Conservation (phyloP, 2,113 vertebrate species). For the Dicerorhinus sumatrensis region DNA sequence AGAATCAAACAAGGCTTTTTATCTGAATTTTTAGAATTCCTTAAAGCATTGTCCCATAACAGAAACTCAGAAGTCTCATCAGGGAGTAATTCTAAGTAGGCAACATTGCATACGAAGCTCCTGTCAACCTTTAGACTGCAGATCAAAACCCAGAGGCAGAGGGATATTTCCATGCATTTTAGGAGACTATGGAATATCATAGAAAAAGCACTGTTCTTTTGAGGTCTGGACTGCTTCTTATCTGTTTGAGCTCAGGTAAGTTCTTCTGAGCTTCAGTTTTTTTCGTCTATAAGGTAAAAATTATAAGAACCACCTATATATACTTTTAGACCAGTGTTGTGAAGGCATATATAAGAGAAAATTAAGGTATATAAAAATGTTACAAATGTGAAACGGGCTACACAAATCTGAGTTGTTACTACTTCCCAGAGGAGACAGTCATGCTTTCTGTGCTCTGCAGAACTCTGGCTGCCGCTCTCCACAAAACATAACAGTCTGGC, state of each 20-base stretch:
- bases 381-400: background rate
- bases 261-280: background rate
- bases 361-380: background rate
- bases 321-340: background rate
- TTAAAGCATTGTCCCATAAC: background rate
- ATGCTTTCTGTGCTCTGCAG: background rate
- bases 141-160: background rate
- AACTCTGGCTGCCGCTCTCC: background rate
- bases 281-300: background rate
- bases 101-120: background rate
- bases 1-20: background rate
- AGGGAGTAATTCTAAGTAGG: background rate
- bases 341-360: background rate
- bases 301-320: background rate
- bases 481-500: no score
- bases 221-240: background rate
- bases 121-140: background rate
- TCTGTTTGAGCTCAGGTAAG: background rate
- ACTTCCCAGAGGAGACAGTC: background rate
- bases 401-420: background rate
- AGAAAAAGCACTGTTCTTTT: background rate
- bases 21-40: slow-evolving; percentile 6
- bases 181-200: background rate
- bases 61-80: background rate
- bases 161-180: background rate